These are phyloP conservation scores for Paracanthobrama guichenoti DNA, from an alignment of 2,113 vertebrate species.

Conservation along the genomic window DNA sequence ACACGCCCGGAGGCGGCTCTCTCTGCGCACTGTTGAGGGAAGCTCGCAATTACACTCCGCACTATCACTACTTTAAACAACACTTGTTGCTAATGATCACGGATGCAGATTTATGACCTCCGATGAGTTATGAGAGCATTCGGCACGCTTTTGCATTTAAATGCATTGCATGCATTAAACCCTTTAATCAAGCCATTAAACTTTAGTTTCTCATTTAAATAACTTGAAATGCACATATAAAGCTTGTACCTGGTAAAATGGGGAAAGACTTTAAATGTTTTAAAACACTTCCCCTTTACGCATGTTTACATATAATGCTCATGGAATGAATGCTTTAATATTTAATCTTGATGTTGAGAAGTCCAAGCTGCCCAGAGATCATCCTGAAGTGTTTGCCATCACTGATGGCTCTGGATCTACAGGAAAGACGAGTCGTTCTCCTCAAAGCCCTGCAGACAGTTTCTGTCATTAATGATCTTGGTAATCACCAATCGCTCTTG, in stretches of 20 bases:
- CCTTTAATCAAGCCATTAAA: too few species aligned
- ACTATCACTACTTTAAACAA: not conserved
- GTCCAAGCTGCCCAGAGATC: not conserved
- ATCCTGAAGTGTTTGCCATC: not conserved
- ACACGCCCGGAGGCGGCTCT: not conserved
- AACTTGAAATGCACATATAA: not conserved
- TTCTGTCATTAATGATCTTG: not conserved
- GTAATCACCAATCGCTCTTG: not conserved
- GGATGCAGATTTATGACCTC: not conserved
- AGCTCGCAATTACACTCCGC: not conserved
- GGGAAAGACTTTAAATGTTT: not conserved
- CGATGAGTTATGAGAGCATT: not conserved
- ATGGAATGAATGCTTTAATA: not conserved
- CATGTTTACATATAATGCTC: too few species aligned
- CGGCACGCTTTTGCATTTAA: not conserved
- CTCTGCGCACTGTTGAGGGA: not conserved
- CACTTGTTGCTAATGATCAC: not conserved
- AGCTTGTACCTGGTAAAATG: not conserved
- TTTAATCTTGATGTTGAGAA: not conserved
- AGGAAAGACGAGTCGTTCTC: constrained; percentile 43
- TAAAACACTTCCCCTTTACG: too few species aligned
- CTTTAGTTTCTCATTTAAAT: not conserved
- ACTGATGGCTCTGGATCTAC: constrained; percentile 8
- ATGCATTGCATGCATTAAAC: too few species aligned
- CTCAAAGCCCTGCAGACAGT: not conserved